phyloP scores from a whole-genome alignment of 1,140 invertebrate genomes.

The Ladona fulva region DNA sequence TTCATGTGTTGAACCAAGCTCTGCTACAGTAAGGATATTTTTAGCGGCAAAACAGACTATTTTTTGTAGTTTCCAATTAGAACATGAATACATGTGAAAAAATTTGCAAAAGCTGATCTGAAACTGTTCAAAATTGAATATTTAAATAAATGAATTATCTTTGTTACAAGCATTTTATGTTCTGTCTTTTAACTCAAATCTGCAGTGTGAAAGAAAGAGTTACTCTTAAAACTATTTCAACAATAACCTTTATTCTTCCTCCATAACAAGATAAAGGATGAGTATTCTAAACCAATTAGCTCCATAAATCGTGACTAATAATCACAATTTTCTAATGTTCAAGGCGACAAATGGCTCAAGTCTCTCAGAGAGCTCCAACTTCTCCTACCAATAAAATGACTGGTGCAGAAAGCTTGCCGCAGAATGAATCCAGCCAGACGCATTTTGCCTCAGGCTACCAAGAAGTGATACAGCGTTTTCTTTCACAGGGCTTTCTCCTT shows the following conservation, averaged over 20 bases:
- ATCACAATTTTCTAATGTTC: conserved; percentile 33
- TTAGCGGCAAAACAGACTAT: no score
- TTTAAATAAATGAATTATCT: background rate
- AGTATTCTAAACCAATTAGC: conserved; percentile 28
- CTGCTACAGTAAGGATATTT: no score
- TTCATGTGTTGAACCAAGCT: no score
- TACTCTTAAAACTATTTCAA: conserved; percentile 15
- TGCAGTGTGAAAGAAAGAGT: background rate
- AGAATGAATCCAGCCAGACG: conserved; percentile 38
- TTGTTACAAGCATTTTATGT: background rate
- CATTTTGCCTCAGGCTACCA: conserved; percentile 38
- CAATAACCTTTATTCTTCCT: conserved; percentile 27
- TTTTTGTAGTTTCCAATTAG: no score
- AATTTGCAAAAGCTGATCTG: background rate
- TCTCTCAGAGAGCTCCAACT: conserved; percentile 24
- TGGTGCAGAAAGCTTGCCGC: conserved; percentile 38
- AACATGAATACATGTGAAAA: background rate
- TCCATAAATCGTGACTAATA: conserved; percentile 29
- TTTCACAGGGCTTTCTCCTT: conserved; percentile 30
- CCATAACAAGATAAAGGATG: conserved; percentile 32
- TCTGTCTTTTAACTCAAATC: background rate
- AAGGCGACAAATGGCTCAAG: conserved; percentile 28
- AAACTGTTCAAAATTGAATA: background rate
- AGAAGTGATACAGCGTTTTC: conserved; percentile 40
- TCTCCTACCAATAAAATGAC: conserved; percentile 40